Conservation (phyloP, 2,113 vertebrate species). For the Jacana jacana region DNA sequence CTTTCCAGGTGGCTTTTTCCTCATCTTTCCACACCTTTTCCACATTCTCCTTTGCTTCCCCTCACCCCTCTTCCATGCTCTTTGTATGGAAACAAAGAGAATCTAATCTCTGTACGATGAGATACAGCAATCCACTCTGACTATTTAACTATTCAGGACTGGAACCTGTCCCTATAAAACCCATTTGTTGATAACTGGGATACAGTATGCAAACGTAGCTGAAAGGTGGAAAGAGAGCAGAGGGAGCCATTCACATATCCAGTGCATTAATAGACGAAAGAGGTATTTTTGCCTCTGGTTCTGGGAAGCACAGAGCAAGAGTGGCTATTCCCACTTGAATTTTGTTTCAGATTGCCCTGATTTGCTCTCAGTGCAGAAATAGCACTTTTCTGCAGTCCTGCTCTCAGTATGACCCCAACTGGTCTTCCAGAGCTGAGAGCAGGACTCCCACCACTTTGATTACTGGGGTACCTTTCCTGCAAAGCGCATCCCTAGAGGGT, state of each 20-base stretch:
- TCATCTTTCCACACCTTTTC: constrained; percentile 3
- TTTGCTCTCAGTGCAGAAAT: background rate
- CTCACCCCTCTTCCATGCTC: background rate
- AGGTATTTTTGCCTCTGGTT: background rate
- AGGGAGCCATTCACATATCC: background rate
- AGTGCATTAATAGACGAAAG: background rate
- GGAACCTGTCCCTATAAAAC: background rate
- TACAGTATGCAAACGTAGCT: background rate
- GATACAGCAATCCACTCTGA: background rate
- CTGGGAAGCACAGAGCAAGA: background rate
- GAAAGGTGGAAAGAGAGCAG: background rate
- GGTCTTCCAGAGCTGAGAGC: background rate
- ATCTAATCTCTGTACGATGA: background rate
- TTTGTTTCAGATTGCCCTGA: background rate
- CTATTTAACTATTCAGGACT: background rate
- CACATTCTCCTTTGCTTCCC: background rate
- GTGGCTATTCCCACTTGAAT: background rate
- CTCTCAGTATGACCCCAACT: fast-evolving
- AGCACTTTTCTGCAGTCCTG: background rate
- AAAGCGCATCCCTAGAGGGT: background rate
- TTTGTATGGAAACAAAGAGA: background rate
- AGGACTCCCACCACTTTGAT: background rate
- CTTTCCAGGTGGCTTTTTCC: constrained; percentile 43
- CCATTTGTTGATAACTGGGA: background rate
- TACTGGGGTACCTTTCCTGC: background rate